Conservation (phyloP, 2,113 vertebrate genomes). For the Microtus pennsylvanicus region DNA sequence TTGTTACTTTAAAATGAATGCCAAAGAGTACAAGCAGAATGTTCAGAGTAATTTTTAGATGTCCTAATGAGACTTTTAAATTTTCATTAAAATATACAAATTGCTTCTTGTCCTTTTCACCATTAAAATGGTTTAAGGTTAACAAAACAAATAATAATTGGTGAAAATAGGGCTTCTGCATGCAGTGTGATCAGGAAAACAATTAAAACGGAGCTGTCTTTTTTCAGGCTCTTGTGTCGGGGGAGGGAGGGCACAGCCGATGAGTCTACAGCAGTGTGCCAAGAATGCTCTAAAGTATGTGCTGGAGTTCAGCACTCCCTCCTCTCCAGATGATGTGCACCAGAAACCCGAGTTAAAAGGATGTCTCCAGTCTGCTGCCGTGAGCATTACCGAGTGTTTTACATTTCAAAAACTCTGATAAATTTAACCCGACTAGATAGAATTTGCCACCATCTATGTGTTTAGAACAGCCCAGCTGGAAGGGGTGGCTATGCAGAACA, state of each 20-base stretch:
- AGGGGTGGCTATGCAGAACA: background rate
- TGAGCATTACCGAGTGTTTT: background rate
- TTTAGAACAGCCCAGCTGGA: conserved; percentile 3
- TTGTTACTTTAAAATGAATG: conserved; percentile 55
- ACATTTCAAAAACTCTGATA: conserved; percentile 37
- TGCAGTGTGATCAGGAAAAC: conserved; percentile 39
- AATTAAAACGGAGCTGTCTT: conserved; percentile 60
- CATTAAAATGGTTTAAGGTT: conserved; percentile 45
- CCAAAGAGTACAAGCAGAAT: conserved; percentile 25
- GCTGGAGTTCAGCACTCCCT: conserved; percentile 59
- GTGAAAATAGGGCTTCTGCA: conserved; percentile 25
- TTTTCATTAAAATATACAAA: conserved; percentile 40
- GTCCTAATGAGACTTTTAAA: conserved; percentile 12
- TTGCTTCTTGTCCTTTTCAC: background rate
- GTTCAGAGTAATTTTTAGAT: conserved; percentile 41
- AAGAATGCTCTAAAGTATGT: conserved; percentile 78
- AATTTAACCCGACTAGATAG: conserved; percentile 52
- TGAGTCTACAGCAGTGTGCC: conserved; percentile 40
- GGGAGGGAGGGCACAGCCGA: conserved; percentile 26
- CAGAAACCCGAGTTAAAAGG: conserved; percentile 59
- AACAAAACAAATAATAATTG: conserved; percentile 42
- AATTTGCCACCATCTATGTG: background rate
- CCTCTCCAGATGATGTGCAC: conserved; percentile 18
- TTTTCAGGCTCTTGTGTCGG: conserved; percentile 56
- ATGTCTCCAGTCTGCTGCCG: conserved; percentile 18